Percentiles rank a stretch among this genome's conserved stretches.
Evolutionary conservation across 2,113 vertebrate genomes (phyloP).

Genomic region (Tragulus kanchil): DNA sequence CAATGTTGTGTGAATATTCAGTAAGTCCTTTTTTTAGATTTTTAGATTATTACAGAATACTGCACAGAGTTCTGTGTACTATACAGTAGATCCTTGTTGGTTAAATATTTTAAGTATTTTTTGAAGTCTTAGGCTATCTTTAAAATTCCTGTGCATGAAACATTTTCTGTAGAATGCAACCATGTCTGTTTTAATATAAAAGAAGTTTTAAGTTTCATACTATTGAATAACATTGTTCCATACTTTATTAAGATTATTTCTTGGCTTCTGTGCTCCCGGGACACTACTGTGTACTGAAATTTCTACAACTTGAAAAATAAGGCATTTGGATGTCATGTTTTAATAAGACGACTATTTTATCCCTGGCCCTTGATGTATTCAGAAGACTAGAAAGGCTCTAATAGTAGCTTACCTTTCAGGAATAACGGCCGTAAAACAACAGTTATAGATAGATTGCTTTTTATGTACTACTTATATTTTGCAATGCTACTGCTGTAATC

Average conservation of each 20-base stretch:
- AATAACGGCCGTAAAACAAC: not conserved
- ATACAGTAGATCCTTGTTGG: not conserved
- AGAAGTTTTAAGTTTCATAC: not conserved
- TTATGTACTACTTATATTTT: not conserved
- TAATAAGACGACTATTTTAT: constrained; percentile 11
- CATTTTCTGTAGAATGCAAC: not conserved
- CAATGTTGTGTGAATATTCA: too few species aligned
- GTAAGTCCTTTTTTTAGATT: too few species aligned
- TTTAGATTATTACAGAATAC: not conserved
- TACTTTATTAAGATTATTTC: not conserved
- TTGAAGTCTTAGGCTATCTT: not conserved
- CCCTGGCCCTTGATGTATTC: not conserved
- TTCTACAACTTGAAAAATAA: constrained; percentile 54
- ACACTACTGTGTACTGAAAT: not conserved
- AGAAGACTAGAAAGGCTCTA: not conserved
- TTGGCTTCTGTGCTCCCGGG: not conserved
- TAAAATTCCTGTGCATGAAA: not conserved
- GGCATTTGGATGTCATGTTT: constrained; percentile 29
- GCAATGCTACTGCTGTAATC: not conserved
- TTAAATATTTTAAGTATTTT: not conserved
- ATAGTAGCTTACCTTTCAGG: not conserved
- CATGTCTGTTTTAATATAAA: not conserved
- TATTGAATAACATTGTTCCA: constrained; percentile 1
- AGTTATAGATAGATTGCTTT: not conserved
- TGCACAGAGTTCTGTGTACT: not conserved